Conservation (phyloP, 2,888 invertebrate species). For the Chalcis sispes region DNA sequence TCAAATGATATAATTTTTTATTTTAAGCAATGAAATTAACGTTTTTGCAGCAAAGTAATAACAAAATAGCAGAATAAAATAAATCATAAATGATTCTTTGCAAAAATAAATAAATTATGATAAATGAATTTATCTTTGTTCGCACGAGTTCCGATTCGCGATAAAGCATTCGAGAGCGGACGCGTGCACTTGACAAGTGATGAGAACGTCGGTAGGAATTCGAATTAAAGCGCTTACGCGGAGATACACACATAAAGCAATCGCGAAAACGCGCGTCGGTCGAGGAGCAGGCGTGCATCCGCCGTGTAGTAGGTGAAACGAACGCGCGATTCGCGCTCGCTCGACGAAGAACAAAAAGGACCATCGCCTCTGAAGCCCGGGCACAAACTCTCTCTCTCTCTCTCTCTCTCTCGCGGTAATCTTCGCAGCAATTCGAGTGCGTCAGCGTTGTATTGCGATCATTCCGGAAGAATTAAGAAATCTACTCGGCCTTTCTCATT, state of each 20-base stretch:
- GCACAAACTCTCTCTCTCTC: background rate
- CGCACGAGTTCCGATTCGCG: no score
- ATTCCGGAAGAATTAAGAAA: slow-evolving; percentile 64
- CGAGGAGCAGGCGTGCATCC: background rate
- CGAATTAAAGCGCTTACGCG: slow-evolving; percentile 36
- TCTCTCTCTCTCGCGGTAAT: slow-evolving; percentile 28
- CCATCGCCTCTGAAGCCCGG: slow-evolving; percentile 64
- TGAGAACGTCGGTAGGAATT: slow-evolving; percentile 16
- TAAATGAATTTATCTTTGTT: no score
- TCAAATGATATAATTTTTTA: no score
- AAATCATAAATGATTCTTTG: no score
- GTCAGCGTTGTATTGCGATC: slow-evolving; percentile 54
- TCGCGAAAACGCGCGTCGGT: slow-evolving; percentile 25
- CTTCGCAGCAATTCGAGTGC: slow-evolving; percentile 39
- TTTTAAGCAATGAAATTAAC: no score
- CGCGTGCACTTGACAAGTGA: slow-evolving; percentile 17
- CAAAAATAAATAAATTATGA: no score
- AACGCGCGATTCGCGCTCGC: slow-evolving; percentile 65
- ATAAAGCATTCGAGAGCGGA: no score
- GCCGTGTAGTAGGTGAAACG: no score
- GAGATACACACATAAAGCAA: slow-evolving; percentile 25
- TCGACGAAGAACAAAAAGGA: slow-evolving; percentile 62
- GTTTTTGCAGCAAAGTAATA: no score
- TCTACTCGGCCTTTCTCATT: slow-evolving; percentile 60
- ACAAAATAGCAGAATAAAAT: no score